Base-by-base conservation (phyloP, 2,797 vertebrate genomes). In the Phataginus tetradactyla region DNA sequence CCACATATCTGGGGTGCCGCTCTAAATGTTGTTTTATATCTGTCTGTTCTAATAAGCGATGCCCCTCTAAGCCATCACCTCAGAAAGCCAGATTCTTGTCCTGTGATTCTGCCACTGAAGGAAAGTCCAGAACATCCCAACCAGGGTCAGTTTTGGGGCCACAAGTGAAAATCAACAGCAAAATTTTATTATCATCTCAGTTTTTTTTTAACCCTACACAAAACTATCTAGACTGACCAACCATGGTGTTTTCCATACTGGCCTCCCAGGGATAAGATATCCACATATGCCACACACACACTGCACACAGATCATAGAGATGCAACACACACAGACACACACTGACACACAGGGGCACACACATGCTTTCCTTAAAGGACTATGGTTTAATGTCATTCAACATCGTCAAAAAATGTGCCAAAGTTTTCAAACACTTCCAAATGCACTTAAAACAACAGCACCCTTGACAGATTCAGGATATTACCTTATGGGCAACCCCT, bases 1-100 rank as follows among this genome's bases (percentile, higher is more conserved):
- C 23, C 37, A 37, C 51, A n/a, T 23, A 13, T 29, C 15, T 2
- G 12, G 11, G 1, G 0, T 0, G 0, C 39, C 8, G 5, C 18
- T 14, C 13, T 11, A 13, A 18, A 3, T 14, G 5, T 18, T 5
- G 18, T 42, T 53, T 32, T n/a, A 9, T 4, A 37, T 5, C 7
- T 1, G 27, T 25, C 4, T 18, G 18, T 74, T 11, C 34, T 32
- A 14, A 0, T 18, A 42, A 86, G 27, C 6, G 23, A 59, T 1
- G 37, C 0, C 1, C 7, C 20, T n/a, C 13, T 6, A 4, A 45
- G 57, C 29, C 2, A 1, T 2, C 18, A 32, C 3, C n/a, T 42
- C 12, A 1, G 93, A 91, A 79, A 39, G 29, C 39, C 29, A 6
- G 29, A 5, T 8, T 53, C 23, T 42, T n/a, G 53, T 10, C 3